Percentiles rank a stretch among this genome's conserved stretches.
Evolutionary conservation across 2,888 invertebrate species (phyloP).

Genomic region (Trichopria drosophilae): DNA sequence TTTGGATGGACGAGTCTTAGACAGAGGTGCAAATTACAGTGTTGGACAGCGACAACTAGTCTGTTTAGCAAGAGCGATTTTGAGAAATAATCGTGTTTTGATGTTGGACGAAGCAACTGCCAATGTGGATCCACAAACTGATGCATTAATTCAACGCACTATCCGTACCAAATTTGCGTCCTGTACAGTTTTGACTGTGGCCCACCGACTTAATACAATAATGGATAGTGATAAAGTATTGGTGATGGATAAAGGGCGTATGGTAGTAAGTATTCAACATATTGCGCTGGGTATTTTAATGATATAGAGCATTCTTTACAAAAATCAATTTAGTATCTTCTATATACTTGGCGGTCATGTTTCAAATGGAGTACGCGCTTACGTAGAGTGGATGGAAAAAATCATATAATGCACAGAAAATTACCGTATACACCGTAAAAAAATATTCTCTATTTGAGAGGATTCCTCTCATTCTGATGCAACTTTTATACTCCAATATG

Average conservation of each 20-base stretch:
- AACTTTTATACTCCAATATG: too few relatives aligned
- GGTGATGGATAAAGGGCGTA: conserved; percentile 63
- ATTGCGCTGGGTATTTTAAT: too few relatives aligned
- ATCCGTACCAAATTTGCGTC: conserved; percentile 62
- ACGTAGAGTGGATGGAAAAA: too few relatives aligned
- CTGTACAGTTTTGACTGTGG: conserved; percentile 66
- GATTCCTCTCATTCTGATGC: too few relatives aligned
- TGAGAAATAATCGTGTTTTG: conserved; percentile 65
- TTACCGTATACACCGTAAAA: too few relatives aligned
- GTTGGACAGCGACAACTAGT: conserved; percentile 89
- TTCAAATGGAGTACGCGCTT: too few relatives aligned
- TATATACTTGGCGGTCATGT: too few relatives aligned
- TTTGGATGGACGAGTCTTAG: conserved; percentile 72
- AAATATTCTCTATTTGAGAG: too few relatives aligned
- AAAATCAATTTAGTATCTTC: too few relatives aligned
- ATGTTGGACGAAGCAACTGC: conserved; percentile 93
- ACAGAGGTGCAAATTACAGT: conserved; percentile 83
- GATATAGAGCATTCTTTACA: too few relatives aligned
- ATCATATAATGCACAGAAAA: too few relatives aligned
- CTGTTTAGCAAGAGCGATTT: conserved; percentile 75
- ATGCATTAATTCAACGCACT: conserved; percentile 62
- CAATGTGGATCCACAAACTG: conserved; percentile 84
- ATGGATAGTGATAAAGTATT: conserved; percentile 67
- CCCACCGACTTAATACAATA: conserved; percentile 66
- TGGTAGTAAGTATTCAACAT: conserved; percentile 47